Percentiles rank a stretch among this genome's conserved stretches.
These are phyloP conservation scores for Vombatus ursinus DNA, from an alignment of 2,113 vertebrate genomes.

Conservation along the genomic window DNA sequence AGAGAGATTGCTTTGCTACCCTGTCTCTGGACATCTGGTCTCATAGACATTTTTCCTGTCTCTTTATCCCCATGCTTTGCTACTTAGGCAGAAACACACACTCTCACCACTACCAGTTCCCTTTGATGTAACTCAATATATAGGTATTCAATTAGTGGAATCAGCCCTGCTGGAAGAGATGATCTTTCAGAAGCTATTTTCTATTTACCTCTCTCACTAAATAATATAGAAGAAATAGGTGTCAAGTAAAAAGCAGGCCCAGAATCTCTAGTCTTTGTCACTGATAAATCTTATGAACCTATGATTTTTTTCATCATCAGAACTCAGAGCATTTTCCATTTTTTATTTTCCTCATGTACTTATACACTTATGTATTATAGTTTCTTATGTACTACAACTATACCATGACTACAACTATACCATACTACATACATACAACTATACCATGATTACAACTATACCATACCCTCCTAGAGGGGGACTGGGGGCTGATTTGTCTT, in stretches of 20 bases:
- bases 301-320: too few relatives aligned
- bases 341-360: too few relatives aligned
- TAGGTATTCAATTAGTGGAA: neutral
- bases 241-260: neutral
- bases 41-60: neutral
- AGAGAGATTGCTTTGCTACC: neutral
- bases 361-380: too few relatives aligned
- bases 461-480: too few relatives aligned
- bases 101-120: neutral
- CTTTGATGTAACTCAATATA: slow-evolving; percentile 24
- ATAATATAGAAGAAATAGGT: neutral
- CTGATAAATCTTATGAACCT: too few relatives aligned
- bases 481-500: too few relatives aligned
- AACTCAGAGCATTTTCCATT: too few relatives aligned
- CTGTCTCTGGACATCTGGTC: neutral
- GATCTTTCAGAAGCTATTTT: neutral
- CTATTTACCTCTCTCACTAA: neutral
- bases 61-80: neutral
- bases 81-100: neutral
- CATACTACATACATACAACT: too few relatives aligned
- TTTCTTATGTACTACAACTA: too few relatives aligned
- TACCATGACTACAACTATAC: too few relatives aligned
- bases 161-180: neutral
- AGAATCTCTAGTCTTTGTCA: too few relatives aligned
- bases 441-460: too few relatives aligned